phyloP scores from a whole-genome alignment of 1,140 invertebrate genomes.

The Ridgeia piscesae region DNA sequence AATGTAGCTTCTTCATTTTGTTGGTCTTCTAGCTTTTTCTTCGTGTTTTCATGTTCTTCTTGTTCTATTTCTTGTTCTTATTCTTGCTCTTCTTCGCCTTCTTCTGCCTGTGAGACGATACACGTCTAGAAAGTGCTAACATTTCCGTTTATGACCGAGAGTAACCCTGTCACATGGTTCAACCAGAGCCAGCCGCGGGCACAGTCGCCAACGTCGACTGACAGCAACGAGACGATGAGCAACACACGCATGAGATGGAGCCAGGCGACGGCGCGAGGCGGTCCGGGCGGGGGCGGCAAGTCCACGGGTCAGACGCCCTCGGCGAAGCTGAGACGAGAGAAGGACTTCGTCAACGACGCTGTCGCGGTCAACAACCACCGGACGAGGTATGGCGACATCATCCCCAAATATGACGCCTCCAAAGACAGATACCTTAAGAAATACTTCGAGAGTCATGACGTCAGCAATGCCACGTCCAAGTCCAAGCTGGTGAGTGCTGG shows the following conservation, averaged over 20 bases:
- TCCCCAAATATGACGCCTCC: conserved; percentile 41
- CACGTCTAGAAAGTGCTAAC: neutral
- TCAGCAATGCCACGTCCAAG: conserved; percentile 26
- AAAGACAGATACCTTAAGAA: conserved; percentile 41
- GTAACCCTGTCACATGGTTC: neutral
- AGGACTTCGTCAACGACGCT: conserved; percentile 40
- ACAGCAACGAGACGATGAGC: neutral
- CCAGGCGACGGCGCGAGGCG: neutral
- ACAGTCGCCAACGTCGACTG: neutral
- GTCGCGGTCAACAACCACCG: conserved; percentile 38
- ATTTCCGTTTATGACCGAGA: neutral
- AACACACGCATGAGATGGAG: neutral
- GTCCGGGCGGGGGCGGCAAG: neutral
- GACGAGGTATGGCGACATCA: conserved; percentile 41
- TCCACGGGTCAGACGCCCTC: conserved; percentile 15
- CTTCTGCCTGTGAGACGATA: no score
- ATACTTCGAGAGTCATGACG: conserved; percentile 47
- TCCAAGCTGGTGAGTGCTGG: conserved; percentile 16
- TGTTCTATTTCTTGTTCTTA: no score
- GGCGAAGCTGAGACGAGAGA: conserved; percentile 22
- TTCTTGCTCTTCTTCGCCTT: no score
- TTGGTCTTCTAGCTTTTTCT: no score
- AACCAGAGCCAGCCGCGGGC: neutral
- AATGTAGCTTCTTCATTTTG: no score
- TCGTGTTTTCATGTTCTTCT: no score